Percentiles rank a stretch among this genome's conserved stretches.
phyloP scores from a whole-genome alignment of 1,140 invertebrate genomes.

The Oedothorax gibbosus region DNA sequence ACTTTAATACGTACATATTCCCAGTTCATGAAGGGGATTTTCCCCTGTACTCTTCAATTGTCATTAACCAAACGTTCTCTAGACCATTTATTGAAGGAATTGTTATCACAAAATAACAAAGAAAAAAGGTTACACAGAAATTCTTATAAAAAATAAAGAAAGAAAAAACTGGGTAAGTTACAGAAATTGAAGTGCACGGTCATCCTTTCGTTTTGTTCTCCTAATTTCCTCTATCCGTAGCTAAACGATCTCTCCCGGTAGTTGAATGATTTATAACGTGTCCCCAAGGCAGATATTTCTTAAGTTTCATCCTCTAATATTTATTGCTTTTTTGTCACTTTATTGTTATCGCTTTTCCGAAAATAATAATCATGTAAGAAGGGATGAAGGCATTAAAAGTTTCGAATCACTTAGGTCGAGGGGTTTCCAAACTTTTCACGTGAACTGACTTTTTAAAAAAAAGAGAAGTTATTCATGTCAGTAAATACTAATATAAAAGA shows the following conservation, averaged over 20 bases:
- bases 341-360: slow-evolving; percentile 12
- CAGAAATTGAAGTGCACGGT: slow-evolving; percentile 34
- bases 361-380: slow-evolving; percentile 32
- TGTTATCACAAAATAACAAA: too few species aligned
- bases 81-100: too few species aligned
- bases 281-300: slow-evolving; percentile 1
- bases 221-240: slow-evolving; percentile 35
- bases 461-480: too few species aligned
- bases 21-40: too few species aligned
- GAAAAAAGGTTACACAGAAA: too few species aligned
- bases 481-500: too few species aligned
- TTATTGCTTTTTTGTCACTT: too few species aligned
- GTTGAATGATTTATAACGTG: slow-evolving; percentile 26
- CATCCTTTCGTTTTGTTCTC: slow-evolving; percentile 25
- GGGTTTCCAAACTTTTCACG: slow-evolving; percentile 10
- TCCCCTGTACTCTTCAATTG: too few species aligned
- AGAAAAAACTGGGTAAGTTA: background rate
- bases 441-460: background rate
- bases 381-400: slow-evolving; percentile 28
- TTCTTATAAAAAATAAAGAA: background rate
- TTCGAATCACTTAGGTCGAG: slow-evolving; percentile 25
- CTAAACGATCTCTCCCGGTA: slow-evolving; percentile 25
- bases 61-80: too few species aligned
- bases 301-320: background rate
- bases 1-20: too few species aligned